phyloP scores from a whole-genome alignment of 1,140 invertebrate species.

The Dinoponera quadriceps region DNA sequence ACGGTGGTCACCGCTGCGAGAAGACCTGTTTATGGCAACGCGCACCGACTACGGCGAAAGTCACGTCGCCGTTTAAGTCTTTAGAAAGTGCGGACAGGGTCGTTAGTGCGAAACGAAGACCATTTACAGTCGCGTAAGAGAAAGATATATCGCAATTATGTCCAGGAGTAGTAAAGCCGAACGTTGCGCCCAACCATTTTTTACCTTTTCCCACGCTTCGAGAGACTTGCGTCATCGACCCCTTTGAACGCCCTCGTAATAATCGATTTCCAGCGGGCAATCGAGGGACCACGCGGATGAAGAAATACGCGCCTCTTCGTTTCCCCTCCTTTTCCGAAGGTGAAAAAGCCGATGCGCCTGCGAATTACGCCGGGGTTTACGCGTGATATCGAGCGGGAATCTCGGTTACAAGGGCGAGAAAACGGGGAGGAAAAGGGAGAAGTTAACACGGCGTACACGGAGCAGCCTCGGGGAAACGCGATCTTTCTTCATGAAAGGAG shows the following conservation, averaged over 20 bases:
- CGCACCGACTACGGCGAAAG: conserved; percentile 23
- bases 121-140: conserved; percentile 33
- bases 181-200: conserved; percentile 4
- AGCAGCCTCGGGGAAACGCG: no score
- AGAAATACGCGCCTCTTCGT: no score
- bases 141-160: conserved; percentile 32
- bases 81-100: conserved; percentile 49
- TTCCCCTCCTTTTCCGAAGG: no score
- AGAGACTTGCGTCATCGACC: conserved; percentile 27
- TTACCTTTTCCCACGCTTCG: conserved; percentile 42
- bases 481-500: background rate
- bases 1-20: background rate
- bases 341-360: no score
- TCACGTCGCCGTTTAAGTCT: conserved; percentile 42
- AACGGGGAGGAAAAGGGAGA: background rate
- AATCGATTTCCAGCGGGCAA: conserved; percentile 39
- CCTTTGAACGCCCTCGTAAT: conserved; percentile 13
- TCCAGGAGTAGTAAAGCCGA: background rate
- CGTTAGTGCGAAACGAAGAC: conserved; percentile 47
- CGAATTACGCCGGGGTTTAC: no score
- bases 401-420: background rate
- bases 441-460: no score
- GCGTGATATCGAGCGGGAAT: conserved; percentile 11
- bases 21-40: conserved; percentile 35
- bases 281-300: background rate